phyloP scores from a whole-genome alignment of 1,140 invertebrate genomes.

The Pseudomyrmex flavicornis region DNA sequence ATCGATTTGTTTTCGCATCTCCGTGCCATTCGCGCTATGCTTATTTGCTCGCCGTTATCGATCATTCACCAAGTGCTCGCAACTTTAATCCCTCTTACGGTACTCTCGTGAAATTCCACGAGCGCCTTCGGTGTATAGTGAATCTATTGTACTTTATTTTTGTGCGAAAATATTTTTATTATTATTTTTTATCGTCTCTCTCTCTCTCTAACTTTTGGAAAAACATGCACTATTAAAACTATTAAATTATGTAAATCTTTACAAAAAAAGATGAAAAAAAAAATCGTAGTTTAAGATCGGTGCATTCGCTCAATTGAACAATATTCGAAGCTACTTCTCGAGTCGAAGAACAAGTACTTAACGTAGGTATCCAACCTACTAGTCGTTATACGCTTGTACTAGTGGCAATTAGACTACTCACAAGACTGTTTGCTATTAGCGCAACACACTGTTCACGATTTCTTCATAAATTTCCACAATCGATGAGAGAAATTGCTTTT shows the following conservation, averaged over 20 bases:
- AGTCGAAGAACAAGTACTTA: neutral
- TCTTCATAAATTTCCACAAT: neutral
- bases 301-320: neutral
- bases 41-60: slow-evolving; percentile 56
- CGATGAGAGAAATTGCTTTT: neutral
- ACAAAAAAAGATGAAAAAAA: neutral
- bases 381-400: neutral
- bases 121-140: slow-evolving; percentile 7
- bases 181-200: too few species aligned
- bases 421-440: neutral
- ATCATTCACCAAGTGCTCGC: slow-evolving; percentile 48
- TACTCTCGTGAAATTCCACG: slow-evolving; percentile 39
- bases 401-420: slow-evolving; percentile 5
- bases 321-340: neutral
- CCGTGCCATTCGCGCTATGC: slow-evolving; percentile 41
- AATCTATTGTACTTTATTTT: slow-evolving; percentile 1
- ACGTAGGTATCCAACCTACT: neutral
- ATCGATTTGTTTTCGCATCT: slow-evolving; percentile 59
- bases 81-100: slow-evolving; percentile 27
- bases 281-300: neutral
- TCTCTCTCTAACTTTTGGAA: too few species aligned
- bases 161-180: neutral
- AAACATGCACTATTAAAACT: too few species aligned
- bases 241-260: neutral
- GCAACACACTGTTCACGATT: neutral